These are phyloP conservation scores for Notiomystis cincta DNA, from an alignment of 2,113 vertebrate genomes.

Conservation along the genomic window DNA sequence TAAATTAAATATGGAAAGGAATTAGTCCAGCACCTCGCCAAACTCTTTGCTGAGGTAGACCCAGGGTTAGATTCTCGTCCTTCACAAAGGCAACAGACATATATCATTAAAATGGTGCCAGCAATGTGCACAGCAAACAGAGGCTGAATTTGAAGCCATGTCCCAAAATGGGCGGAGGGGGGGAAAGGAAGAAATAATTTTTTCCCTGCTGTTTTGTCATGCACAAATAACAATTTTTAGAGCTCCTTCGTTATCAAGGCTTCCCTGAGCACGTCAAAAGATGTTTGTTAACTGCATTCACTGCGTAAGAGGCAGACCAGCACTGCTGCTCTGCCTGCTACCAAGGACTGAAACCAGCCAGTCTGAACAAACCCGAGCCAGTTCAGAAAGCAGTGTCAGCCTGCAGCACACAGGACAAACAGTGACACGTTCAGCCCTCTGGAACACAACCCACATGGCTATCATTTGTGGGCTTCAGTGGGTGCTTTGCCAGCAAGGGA, in stretches of 20 bases:
- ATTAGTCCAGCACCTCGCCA: neutral
- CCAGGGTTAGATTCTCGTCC: neutral
- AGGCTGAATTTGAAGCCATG: neutral
- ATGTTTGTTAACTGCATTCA: neutral
- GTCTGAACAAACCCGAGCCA: neutral
- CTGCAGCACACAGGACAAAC: neutral
- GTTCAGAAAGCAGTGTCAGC: neutral
- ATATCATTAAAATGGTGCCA: neutral
- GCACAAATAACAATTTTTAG: neutral
- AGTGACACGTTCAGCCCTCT: neutral
- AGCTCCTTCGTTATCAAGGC: neutral
- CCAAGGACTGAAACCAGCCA: neutral
- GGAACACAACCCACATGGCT: neutral
- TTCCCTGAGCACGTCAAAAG: neutral
- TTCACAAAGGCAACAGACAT: neutral
- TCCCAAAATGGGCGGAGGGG: neutral
- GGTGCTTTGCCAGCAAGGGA: neutral
- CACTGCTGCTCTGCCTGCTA: neutral
- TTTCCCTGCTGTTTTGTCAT: neutral
- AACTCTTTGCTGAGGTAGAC: neutral
- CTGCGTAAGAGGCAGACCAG: neutral
- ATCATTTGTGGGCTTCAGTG: neutral
- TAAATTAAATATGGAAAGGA: neutral
- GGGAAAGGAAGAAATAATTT: neutral
- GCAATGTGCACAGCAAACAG: neutral